Conservation (phyloP, 2,888 invertebrate species). For the Cloeon dipterum region DNA sequence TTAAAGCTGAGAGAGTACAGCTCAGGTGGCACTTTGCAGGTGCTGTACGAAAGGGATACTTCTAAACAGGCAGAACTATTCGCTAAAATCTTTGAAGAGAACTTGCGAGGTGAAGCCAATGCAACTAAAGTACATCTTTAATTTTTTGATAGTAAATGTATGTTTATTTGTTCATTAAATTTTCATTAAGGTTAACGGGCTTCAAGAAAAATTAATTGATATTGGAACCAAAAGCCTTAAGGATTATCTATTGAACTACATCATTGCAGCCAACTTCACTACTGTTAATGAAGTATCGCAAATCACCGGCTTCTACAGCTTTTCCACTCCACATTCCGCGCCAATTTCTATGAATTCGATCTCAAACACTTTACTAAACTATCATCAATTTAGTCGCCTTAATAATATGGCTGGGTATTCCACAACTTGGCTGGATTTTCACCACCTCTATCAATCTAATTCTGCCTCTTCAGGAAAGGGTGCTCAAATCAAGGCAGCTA, state of each 20-base stretch:
- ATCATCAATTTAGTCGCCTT: conserved; percentile 6
- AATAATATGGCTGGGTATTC: neutral
- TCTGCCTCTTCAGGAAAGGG: conserved; percentile 37
- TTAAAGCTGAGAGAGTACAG: too few relatives aligned
- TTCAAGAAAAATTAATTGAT: too few relatives aligned
- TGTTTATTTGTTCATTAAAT: too few relatives aligned
- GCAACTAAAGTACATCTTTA: too few relatives aligned
- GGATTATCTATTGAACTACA: neutral
- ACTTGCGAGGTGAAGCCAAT: too few relatives aligned
- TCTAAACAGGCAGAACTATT: too few relatives aligned
- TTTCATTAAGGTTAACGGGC: too few relatives aligned
- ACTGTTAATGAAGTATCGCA: neutral
- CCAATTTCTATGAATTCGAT: conserved; percentile 26
- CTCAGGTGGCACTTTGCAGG: too few relatives aligned
- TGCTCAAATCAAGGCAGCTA: conserved; percentile 34
- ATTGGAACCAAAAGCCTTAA: neutral
- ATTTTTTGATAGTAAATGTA: too few relatives aligned
- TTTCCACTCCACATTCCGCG: conserved; percentile 24
- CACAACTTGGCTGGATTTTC: conserved; percentile 12
- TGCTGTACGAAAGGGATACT: too few relatives aligned
- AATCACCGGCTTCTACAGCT: conserved; percentile 21
- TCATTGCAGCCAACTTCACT: conserved; percentile 2
- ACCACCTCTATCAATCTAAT: conserved; percentile 27
- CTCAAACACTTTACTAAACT: conserved; percentile 21
- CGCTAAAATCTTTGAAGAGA: too few relatives aligned